Evolutionary conservation across 2,113 vertebrate species (phyloP).

Genomic region (Phainopepla nitens): DNA sequence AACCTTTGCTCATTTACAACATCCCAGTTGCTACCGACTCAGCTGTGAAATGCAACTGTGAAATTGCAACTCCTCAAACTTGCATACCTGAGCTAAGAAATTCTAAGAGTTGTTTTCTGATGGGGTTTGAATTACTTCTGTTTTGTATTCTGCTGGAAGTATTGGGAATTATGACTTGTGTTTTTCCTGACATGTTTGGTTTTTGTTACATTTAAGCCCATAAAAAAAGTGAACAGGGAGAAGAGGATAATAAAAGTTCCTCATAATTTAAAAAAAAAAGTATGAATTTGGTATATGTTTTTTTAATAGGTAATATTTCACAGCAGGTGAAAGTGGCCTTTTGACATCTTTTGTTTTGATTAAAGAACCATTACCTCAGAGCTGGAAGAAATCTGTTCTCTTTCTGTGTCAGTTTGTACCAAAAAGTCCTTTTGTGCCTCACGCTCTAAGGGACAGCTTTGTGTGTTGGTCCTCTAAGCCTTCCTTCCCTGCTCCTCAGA

Average conservation of each 20-base stretch:
- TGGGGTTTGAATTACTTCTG: background rate
- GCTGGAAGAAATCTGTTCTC: background rate
- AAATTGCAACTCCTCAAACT: background rate
- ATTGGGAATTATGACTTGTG: background rate
- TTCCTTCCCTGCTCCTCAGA: background rate
- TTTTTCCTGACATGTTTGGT: background rate
- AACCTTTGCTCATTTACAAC: background rate
- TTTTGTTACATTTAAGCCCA: background rate
- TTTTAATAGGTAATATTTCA: background rate
- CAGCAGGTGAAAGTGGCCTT: background rate
- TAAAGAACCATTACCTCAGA: background rate
- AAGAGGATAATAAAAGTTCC: background rate
- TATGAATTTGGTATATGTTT: background rate
- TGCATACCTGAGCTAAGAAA: background rate
- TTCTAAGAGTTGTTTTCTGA: background rate
- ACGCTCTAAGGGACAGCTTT: background rate
- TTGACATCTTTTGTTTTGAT: background rate
- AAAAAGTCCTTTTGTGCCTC: background rate
- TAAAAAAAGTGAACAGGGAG: background rate
- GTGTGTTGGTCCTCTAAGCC: background rate
- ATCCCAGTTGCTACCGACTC: background rate
- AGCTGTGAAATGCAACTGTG: background rate
- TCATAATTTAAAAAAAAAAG: background rate
- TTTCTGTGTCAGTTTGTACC: background rate
- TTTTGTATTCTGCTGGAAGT: background rate